Evolutionary conservation across 1,140 invertebrate species (phyloP), one percentile per base, ranked within the genome.

Genomic region (Pteromalus puparum): DNA sequence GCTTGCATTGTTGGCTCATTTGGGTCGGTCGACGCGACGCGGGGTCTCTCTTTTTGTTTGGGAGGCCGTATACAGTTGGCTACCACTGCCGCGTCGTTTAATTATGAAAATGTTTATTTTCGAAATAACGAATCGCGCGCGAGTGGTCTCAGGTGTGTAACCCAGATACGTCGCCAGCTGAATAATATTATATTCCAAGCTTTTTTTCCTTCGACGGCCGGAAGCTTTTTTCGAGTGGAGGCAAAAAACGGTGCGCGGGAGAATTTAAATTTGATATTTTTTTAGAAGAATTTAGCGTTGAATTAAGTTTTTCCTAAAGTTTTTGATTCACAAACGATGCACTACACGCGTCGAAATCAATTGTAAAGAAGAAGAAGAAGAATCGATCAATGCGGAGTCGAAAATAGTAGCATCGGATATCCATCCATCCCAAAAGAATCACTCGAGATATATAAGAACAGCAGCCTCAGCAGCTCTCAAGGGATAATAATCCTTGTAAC

Each of bases 1-100:
- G 61, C 53, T n/a, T 78, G 61, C 75, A 70, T 72, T 68, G 61
- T 77, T 76, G 73, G 53, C 38, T 82, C 77, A 79, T 79, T 82
- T 42, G 21, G 53, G 30, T 75, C 28, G 42, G 80, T 48, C 38
- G 30, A n/a, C 38, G 15, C 4, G 30, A 34, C 30, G 30, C 30
- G 30, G 30, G 34, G 76, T 73, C 70, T 83, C 48, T 75, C 67
- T 75, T 30, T 72, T 48, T 30, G 34, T 9, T 18, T 13, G 13
- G 46, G 13, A 9, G 10, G 42, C 48, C 30, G 30, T 34, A 61
- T 42, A 42, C 10, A 42, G 53, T 61, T 61, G 53, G 53, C 53
- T 61, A 5, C 18, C 18, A 24, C 28, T 34, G n/a, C 34, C 65
- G 28, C 26, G 30, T 38, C 73, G 48, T 83, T 83, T 83, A 83